A percentile compares a stretch with the other conserved stretches of the same genome.
Conservation (phyloP, 2,888 invertebrate species). For the Cataglyphis albicans region DNA sequence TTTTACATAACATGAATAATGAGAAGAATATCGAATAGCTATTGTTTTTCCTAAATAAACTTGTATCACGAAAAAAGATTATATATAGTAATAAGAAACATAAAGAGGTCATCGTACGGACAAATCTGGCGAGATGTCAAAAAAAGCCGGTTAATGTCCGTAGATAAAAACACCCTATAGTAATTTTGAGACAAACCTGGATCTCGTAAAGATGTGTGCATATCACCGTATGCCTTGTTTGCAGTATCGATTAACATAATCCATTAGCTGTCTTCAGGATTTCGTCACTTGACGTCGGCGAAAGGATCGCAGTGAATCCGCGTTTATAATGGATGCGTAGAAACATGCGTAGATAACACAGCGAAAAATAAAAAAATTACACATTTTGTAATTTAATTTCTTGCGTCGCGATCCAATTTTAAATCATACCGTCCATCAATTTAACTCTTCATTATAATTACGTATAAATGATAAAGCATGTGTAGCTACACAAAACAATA, state of each 20-base stretch:
- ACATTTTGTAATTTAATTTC: background rate
- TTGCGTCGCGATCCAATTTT: background rate
- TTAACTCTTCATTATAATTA: background rate
- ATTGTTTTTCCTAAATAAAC: background rate
- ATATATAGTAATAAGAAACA: background rate
- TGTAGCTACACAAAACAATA: background rate
- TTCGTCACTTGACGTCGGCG: slow-evolving; percentile 19
- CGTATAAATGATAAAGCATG: background rate
- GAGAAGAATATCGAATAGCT: background rate
- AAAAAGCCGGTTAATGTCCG: slow-evolving; percentile 12
- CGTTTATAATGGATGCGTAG: background rate
- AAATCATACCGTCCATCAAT: background rate
- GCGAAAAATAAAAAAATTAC: background rate
- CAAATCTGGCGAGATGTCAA: slow-evolving; percentile 28
- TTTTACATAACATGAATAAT: background rate
- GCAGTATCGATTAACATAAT: slow-evolving; percentile 31
- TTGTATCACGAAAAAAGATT: background rate
- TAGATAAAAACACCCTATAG: background rate
- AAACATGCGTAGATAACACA: background rate
- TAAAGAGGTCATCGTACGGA: slow-evolving; percentile 17
- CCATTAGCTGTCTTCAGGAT: background rate
- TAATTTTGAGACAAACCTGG: slow-evolving; percentile 20
- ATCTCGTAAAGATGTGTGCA: slow-evolving; percentile 9
- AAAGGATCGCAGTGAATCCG: slow-evolving; percentile 2
- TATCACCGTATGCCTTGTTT: background rate